phyloP scores from a whole-genome alignment of 2,888 invertebrate genomes.

The Diaphora mendica region DNA sequence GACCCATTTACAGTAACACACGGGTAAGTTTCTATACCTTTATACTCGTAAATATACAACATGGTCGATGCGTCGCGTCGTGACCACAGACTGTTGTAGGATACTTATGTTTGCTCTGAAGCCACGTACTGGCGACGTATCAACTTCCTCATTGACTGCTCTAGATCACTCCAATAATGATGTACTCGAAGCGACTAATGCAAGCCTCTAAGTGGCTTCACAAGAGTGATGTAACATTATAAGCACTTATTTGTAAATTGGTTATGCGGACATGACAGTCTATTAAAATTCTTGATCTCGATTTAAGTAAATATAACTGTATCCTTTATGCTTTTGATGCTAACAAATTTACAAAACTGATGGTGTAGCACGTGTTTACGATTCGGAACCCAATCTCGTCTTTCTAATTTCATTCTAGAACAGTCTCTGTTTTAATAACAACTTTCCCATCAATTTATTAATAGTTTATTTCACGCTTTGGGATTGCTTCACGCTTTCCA shows the following conservation, averaged over 20 bases:
- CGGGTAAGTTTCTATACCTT: constrained; percentile 2
- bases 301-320: neutral
- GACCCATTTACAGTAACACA: constrained; percentile 20
- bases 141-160: constrained; percentile 71
- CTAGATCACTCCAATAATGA: constrained; percentile 57
- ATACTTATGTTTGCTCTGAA: constrained; percentile 41
- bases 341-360: neutral
- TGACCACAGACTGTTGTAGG: constrained; percentile 49
- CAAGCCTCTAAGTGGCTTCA: constrained; percentile 32
- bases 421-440: neutral
- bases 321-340: neutral
- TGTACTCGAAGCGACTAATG: constrained; percentile 32
- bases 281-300: neutral
- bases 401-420: neutral
- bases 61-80: constrained; percentile 40
- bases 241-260: constrained; percentile 23
- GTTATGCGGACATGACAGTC: neutral
- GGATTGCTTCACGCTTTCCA: neutral
- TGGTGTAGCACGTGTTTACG: neutral
- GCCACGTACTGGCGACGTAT: constrained; percentile 48
- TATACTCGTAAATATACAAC: constrained; percentile 29
- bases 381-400: neutral
- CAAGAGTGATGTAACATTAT: constrained; percentile 35
- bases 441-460: neutral
- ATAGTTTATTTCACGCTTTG: neutral